phyloP scores from a whole-genome alignment of 2,888 invertebrate genomes.

The Amphipoea oculea region DNA sequence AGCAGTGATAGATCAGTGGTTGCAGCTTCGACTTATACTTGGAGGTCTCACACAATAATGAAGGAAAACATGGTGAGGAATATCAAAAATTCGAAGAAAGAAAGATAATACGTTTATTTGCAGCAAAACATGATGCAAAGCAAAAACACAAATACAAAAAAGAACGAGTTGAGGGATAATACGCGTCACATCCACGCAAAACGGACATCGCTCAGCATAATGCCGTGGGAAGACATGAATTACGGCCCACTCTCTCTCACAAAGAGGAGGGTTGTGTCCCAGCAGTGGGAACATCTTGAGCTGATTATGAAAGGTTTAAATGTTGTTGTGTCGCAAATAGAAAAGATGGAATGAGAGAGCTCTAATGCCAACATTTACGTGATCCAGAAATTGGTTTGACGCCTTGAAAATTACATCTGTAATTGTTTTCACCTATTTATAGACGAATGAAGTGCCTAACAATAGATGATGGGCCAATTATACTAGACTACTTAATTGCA shows the following conservation, averaged over 20 bases:
- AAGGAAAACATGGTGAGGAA: background rate
- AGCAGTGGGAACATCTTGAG: background rate
- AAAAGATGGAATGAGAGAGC: background rate
- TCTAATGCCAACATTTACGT: background rate
- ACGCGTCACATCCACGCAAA: too few relatives aligned
- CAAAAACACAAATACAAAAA: too few relatives aligned
- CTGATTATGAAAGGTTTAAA: background rate
- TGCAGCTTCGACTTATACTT: background rate
- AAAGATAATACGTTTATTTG: too few relatives aligned
- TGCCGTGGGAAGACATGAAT: background rate
- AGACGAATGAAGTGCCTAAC: constrained; percentile 21
- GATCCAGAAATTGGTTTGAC: background rate
- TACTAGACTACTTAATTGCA: constrained; percentile 25
- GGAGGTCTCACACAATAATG: background rate
- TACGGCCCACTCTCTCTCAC: background rate
- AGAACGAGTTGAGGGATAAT: too few relatives aligned
- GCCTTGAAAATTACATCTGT: background rate
- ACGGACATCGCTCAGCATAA: too few relatives aligned
- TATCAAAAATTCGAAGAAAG: too few relatives aligned
- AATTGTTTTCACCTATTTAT: constrained; percentile 37
- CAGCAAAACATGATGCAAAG: too few relatives aligned
- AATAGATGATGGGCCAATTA: constrained; percentile 24
- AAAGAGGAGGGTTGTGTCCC: background rate
- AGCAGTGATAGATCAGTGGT: background rate
- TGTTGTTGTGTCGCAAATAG: background rate